Percentiles rank a stretch among this genome's conserved stretches.
phyloP scores from a whole-genome alignment of 2,797 vertebrate genomes.

The Sebastes umbrosus region DNA sequence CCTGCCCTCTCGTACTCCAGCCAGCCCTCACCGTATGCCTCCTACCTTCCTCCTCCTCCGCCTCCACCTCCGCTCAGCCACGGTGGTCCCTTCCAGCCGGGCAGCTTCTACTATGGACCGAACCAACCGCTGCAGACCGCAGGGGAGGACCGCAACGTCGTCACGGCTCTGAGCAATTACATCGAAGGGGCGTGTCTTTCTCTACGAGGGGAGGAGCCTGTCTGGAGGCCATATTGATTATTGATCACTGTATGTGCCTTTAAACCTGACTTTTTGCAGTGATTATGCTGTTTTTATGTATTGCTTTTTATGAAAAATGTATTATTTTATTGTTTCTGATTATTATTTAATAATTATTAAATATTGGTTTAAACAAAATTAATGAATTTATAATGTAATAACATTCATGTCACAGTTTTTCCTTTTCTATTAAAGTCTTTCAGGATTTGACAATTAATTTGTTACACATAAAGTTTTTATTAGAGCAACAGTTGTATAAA shows the following conservation, averaged over 20 bases:
- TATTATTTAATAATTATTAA: neutral
- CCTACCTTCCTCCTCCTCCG: constrained; percentile 53
- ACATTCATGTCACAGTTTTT: neutral
- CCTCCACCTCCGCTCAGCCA: constrained; percentile 41
- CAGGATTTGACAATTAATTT: neutral
- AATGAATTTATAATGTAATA: neutral
- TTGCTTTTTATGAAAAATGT: neutral
- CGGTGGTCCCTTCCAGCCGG: constrained; percentile 44
- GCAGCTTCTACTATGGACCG: constrained; percentile 57
- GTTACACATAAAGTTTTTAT: neutral
- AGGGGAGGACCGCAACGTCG: constrained; percentile 58
- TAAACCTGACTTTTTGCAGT: neutral
- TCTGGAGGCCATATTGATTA: constrained; percentile 77
- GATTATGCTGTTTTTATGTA: neutral
- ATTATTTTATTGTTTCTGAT: neutral
- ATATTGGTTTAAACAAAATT: neutral
- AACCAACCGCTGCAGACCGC: constrained; percentile 49
- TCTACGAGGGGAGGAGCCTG: constrained; percentile 71
- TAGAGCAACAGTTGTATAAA: neutral
- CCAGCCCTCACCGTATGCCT: constrained; percentile 42
- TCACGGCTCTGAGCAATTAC: constrained; percentile 53
- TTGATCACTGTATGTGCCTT: neutral
- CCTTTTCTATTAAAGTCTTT: neutral
- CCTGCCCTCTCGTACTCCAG: constrained; percentile 48
- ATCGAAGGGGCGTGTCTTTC: constrained; percentile 66